phyloP scores from a whole-genome alignment of 2,113 vertebrate species.

The Myotis davidii region DNA sequence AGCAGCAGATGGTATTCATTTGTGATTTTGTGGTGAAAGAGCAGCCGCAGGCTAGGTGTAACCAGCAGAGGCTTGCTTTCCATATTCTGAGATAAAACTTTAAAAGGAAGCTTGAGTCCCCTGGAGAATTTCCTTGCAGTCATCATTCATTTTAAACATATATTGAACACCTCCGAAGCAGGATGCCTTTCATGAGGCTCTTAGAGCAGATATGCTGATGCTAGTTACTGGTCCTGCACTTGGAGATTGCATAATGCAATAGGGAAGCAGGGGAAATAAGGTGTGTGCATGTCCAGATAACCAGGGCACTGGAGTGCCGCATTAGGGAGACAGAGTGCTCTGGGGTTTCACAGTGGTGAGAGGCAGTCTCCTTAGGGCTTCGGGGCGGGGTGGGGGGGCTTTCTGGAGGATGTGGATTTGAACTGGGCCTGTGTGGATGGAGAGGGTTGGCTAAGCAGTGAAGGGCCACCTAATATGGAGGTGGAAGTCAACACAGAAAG shows the following conservation, averaged over 20 bases:
- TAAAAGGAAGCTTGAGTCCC: conserved; percentile 12
- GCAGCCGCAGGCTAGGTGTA: neutral
- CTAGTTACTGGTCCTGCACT: neutral
- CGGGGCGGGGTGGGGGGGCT: neutral
- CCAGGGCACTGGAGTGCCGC: neutral
- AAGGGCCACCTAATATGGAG: neutral
- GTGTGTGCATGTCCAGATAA: neutral
- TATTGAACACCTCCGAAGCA: conserved; percentile 40
- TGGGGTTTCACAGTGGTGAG: neutral
- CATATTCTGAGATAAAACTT: conserved; percentile 6
- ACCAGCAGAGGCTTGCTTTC: neutral
- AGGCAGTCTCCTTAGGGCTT: neutral
- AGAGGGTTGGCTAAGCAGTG: neutral
- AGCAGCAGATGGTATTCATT: conserved; percentile 67
- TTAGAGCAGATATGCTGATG: neutral
- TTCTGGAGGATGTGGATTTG: neutral
- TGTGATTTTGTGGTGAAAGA: neutral
- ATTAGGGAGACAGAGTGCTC: neutral
- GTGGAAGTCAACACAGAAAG: neutral
- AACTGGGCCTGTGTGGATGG: neutral
- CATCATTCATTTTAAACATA: conserved; percentile 57
- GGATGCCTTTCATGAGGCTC: neutral
- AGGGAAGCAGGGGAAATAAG: neutral
- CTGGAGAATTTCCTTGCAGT: conserved; percentile 29
- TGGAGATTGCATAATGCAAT: neutral